Evolutionary conservation across 2,113 vertebrate genomes (phyloP).

Genomic region (Hydrochoerus hydrochaeris): DNA sequence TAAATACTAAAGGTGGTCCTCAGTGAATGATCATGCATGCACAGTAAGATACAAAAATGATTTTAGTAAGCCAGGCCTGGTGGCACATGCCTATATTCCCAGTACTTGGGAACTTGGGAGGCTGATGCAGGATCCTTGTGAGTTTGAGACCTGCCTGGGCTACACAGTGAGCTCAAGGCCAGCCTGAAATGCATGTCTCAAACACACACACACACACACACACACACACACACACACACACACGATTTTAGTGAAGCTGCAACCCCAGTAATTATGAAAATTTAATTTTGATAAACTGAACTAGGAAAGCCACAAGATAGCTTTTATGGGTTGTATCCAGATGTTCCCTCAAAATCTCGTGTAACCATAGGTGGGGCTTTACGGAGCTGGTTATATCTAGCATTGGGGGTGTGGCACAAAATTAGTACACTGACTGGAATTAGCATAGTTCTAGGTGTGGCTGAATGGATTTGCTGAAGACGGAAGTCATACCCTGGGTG

Average conservation of each 20-base stretch:
- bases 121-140: too few relatives aligned
- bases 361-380: not conserved
- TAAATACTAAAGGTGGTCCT: not conserved
- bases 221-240: too few relatives aligned
- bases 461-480: not conserved
- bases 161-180: too few relatives aligned
- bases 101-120: too few relatives aligned
- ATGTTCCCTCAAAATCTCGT: not conserved
- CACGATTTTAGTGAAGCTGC: not conserved
- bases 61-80: not conserved
- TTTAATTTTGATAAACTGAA: constrained; percentile 38
- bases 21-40: not conserved
- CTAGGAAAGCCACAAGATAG: not conserved
- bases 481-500: not conserved
- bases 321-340: not conserved
- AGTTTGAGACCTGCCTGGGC: too few relatives aligned
- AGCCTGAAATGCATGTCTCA: too few relatives aligned
- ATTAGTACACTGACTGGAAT: not conserved
- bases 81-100: too few relatives aligned
- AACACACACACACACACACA: too few relatives aligned
- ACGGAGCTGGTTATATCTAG: not conserved
- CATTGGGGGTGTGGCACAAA: not conserved
- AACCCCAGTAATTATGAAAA: constrained; percentile 33
- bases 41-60: not conserved
- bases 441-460: not conserved